Evolutionary conservation across 2,888 invertebrate species (phyloP).

Genomic region (Leucozona laternaria): DNA sequence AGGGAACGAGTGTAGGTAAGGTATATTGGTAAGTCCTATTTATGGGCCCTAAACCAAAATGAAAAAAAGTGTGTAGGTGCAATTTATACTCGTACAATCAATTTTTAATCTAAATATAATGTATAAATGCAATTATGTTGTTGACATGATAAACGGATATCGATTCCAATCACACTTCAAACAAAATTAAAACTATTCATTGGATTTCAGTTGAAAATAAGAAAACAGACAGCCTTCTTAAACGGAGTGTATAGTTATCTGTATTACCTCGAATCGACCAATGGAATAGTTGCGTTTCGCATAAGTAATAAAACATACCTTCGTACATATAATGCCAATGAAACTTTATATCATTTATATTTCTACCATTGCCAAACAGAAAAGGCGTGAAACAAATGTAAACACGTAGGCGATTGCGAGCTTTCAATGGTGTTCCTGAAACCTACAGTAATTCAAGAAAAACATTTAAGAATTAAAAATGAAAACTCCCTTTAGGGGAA

Average conservation of each 20-base stretch:
- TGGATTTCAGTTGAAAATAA: neutral
- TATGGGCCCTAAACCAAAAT: neutral
- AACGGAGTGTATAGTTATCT: neutral
- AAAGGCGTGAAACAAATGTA: conserved; percentile 35
- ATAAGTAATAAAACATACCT: neutral
- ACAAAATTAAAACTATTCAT: conserved; percentile 23
- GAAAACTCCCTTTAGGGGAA: neutral
- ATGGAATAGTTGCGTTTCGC: conserved; percentile 43
- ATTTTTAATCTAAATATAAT: neutral
- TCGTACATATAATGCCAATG: neutral
- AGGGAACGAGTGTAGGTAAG: neutral
- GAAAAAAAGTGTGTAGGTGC: conserved; percentile 4
- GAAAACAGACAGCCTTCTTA: neutral
- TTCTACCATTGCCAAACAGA: neutral
- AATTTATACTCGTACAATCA: neutral
- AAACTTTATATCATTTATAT: neutral
- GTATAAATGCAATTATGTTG: conserved; percentile 10
- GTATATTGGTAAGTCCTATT: conserved; percentile 30
- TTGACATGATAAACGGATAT: conserved; percentile 32
- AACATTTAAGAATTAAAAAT: neutral
- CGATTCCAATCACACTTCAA: conserved; percentile 3
- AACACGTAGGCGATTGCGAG: conserved; percentile 49
- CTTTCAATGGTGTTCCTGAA: conserved; percentile 13
- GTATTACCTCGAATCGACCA: conserved; percentile 12
- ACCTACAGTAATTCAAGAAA: neutral